A percentile compares a stretch with the other conserved stretches of the same genome.
Conservation (phyloP, 2,113 vertebrate genomes). For the Salvelinus sp. region DNA sequence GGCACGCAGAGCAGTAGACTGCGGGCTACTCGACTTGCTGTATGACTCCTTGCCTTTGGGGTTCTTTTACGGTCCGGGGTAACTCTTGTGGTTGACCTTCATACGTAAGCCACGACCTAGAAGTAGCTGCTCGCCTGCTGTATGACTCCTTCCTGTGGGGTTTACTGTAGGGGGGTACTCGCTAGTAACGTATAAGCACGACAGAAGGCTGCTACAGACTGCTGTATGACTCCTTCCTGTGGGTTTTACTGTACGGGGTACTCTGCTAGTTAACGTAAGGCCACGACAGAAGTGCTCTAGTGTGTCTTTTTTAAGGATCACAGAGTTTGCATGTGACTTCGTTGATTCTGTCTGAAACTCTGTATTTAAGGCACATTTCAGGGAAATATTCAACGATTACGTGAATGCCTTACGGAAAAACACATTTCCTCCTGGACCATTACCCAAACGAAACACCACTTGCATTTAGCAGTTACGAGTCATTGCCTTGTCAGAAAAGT, state of each 20-base stretch:
- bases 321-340: not conserved
- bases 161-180: not conserved
- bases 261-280: not conserved
- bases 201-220: not conserved
- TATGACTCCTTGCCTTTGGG: no score
- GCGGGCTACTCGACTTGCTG: no score
- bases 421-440: not conserved
- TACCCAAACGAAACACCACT: not conserved
- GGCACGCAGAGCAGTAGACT: no score
- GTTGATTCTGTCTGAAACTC: constrained; percentile 2
- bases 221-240: not conserved
- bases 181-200: not conserved
- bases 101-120: not conserved
- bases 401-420: not conserved
- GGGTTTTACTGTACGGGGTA: not conserved
- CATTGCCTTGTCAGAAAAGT: not conserved
- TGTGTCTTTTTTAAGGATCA: not conserved
- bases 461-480: not conserved
- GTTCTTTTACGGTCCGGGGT: no score
- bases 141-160: not conserved
- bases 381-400: not conserved
- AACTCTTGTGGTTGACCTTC: no score
- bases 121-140: not conserved
- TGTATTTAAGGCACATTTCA: constrained; percentile 3
- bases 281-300: no score